Evolutionary conservation across 2,113 vertebrate genomes (phyloP).

Genomic region (Pica pica): DNA sequence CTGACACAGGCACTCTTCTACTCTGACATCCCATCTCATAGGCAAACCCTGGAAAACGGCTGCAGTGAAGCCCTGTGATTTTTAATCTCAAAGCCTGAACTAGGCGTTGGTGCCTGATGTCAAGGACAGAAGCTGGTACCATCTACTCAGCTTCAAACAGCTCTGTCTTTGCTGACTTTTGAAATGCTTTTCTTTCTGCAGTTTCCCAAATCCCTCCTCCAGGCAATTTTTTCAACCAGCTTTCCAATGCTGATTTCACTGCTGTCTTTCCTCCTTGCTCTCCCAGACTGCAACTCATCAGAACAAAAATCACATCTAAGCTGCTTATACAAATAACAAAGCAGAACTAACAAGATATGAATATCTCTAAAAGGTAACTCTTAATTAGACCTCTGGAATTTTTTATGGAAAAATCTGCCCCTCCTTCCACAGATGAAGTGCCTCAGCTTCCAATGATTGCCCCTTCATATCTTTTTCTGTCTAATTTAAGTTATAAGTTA

Average conservation of each 20-base stretch:
- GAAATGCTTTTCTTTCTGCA: neutral
- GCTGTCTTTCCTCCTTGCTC: neutral
- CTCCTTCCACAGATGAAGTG: neutral
- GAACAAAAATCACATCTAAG: neutral
- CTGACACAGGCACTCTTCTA: neutral
- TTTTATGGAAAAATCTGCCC: neutral
- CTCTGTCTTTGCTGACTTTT: neutral
- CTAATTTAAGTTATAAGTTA: neutral
- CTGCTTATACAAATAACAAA: neutral
- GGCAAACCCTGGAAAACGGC: neutral
- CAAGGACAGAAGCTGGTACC: neutral
- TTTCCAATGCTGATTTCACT: neutral
- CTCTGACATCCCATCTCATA: neutral
- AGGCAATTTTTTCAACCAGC: neutral
- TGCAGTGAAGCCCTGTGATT: neutral
- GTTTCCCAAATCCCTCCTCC: neutral
- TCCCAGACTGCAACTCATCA: neutral
- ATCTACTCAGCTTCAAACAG: neutral
- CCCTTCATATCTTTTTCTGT: neutral
- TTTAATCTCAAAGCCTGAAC: neutral
- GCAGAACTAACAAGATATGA: neutral
- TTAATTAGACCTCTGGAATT: neutral
- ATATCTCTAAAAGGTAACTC: neutral
- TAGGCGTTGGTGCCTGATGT: neutral
- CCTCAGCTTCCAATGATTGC: neutral